Conservation (phyloP, 30 jellyfish, hydroid and myxozoan genomes). For the Pseudorhiza aurosa region DNA sequence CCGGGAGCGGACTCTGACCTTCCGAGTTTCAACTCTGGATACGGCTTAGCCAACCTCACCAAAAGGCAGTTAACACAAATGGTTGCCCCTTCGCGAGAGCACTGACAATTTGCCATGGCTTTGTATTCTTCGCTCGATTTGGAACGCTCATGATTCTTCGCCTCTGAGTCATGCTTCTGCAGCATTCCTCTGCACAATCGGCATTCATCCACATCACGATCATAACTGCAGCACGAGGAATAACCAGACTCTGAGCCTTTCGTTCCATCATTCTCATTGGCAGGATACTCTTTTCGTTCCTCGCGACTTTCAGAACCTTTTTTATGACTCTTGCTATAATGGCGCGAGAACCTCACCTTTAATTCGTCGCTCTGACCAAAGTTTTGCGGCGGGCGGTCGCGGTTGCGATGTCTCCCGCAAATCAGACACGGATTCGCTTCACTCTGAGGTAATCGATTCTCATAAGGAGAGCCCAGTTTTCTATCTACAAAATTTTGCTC, state of each 20-base stretch:
- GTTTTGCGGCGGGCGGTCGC: not conserved
- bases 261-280: not conserved
- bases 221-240: not conserved
- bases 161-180: not conserved
- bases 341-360: slow-evolving; percentile 2
- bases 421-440: not conserved
- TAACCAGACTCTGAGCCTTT: not conserved
- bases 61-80: slow-evolving; percentile 25
- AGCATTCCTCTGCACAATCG: not conserved
- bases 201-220: not conserved
- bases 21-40: not conserved
- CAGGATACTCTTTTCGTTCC: not conserved
- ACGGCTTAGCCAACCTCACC: not conserved
- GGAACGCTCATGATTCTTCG: not conserved
- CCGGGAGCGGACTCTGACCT: slow-evolving; percentile 47
- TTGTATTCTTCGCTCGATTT: slow-evolving; percentile 3
- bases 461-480: not conserved
- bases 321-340: not conserved
- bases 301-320: not conserved
- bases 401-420: not conserved
- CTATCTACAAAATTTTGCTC: not conserved
- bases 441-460: not conserved
- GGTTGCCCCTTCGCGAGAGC: slow-evolving; percentile 14
- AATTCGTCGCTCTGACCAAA: too few relatives aligned
- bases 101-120: slow-evolving; percentile 1